phyloP scores from a whole-genome alignment of 2,888 invertebrate genomes.

The Thereva nobilitata region DNA sequence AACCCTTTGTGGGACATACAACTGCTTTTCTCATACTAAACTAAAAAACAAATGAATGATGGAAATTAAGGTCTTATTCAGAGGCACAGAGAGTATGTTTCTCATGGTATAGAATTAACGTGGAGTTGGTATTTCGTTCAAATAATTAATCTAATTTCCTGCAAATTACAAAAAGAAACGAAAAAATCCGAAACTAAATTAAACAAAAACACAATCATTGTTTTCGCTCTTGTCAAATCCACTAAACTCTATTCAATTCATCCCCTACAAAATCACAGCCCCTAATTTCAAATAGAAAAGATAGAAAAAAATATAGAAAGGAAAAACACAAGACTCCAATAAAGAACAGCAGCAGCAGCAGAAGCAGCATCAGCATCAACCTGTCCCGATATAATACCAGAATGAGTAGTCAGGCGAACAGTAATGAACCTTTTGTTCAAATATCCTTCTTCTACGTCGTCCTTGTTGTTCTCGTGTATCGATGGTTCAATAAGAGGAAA shows the following conservation, averaged over 20 bases:
- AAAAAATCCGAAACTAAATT: conserved; percentile 40
- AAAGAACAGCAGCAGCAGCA: conserved; percentile 11
- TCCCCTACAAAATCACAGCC: conserved; percentile 5
- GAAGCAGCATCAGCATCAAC: conserved; percentile 21
- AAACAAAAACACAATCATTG: conserved; percentile 38
- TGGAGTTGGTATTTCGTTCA: no score
- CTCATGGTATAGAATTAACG: no score
- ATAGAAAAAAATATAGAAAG: background rate
- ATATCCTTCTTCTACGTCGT: background rate
- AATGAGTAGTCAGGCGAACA: conserved; percentile 20
- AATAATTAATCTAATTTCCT: no score
- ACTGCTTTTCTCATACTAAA: no score
- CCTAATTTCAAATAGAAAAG: conserved; percentile 16
- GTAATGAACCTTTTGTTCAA: conserved; percentile 30
- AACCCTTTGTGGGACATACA: no score
- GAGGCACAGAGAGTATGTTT: no score
- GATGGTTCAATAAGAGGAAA: conserved; percentile 34
- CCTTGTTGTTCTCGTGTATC: conserved; percentile 26
- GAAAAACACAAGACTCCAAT: conserved; percentile 3
- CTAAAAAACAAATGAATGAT: no score
- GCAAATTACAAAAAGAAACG: no score
- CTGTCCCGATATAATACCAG: conserved; percentile 10
- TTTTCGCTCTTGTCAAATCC: conserved; percentile 39
- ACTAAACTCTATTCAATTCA: conserved; percentile 14
- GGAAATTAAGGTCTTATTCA: no score